Percentiles rank a stretch among this genome's conserved stretches.
These are phyloP conservation scores for Drosophila phalerata DNA, from an alignment of 2,888 invertebrate genomes.

Conservation along the genomic window DNA sequence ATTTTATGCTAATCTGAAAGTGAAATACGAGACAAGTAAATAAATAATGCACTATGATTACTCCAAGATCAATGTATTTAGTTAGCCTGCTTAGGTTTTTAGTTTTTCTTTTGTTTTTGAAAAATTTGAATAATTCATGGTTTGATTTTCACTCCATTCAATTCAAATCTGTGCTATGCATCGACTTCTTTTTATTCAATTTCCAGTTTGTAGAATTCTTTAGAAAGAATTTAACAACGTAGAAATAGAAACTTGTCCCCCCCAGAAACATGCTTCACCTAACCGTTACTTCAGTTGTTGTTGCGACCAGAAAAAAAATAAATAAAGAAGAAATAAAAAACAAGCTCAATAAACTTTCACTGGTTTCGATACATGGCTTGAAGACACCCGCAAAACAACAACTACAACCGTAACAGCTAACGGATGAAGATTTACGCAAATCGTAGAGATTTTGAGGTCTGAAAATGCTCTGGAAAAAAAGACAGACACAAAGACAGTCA, in stretches of 20 bases:
- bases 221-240: slow-evolving; percentile 37
- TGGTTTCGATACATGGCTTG: slow-evolving; percentile 68
- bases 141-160: slow-evolving; percentile 10
- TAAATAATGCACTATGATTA: not conserved
- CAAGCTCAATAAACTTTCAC: slow-evolving; percentile 76
- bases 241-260: slow-evolving; percentile 51
- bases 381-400: slow-evolving; percentile 41
- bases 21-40: slow-evolving; percentile 30
- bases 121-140: slow-evolving; percentile 17
- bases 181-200: slow-evolving; percentile 11
- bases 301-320: not conserved
- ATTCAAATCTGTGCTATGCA: slow-evolving; percentile 16
- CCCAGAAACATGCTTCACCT: slow-evolving; percentile 28
- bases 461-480: slow-evolving; percentile 12
- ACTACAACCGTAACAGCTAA: slow-evolving; percentile 27
- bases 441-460: slow-evolving; percentile 32
- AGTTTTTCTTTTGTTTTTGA: not conserved
- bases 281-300: slow-evolving; percentile 46
- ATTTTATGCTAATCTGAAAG: slow-evolving; percentile 30
- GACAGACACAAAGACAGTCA: slow-evolving; percentile 14
- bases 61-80: slow-evolving; percentile 9
- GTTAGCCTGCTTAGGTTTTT: slow-evolving; percentile 9
- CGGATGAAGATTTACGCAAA: slow-evolving; percentile 41
- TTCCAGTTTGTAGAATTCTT: slow-evolving; percentile 23
- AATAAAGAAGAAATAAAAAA: slow-evolving; percentile 33